Evolutionary conservation across 2,888 invertebrate species (phyloP), one percentile per base, ranked within the genome.

Genomic region (Yponomeuta cagnagella): DNA sequence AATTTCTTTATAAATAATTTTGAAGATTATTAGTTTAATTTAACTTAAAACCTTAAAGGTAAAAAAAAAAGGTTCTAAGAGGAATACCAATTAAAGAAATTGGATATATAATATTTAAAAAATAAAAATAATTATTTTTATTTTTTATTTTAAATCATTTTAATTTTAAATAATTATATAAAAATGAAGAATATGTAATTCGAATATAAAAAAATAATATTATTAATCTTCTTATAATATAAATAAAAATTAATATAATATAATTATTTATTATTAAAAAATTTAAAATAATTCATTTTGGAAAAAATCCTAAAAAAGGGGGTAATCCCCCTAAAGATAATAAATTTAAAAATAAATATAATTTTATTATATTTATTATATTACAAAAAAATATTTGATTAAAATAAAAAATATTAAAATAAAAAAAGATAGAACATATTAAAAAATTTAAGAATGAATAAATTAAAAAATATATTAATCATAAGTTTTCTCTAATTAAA

Each of bases 1-100:
- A 80, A 75, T 74, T 82, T 83, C 85, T 89, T 90, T 93, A 93
- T 93, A 89, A 81, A 89, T 84, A 94, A 91, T 93, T 94, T 94
- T 94, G 93, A 94, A 94, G 93, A 93, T 85, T 94, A 91, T 88
- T 89, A 93, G 93, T 93, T 93, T 93, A 72, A 58, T 74, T 93
- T 93, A 93, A 93, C 93, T 93, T 93, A 93, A 93, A 93, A 88
- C 87, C 90, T 93, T 93, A 87, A 72, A 80, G 72, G 43, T 63
- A 68, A 79, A 79, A 86, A 82, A 84, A 82, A 76, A 87, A 81
- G 72, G 84, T 87, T 84, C 83, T 86, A 69, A 86, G 68, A 77
- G 86, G 84, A 80, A 86, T 80, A 71, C 86, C 82, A 76, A 65
- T 69, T 71, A 84, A 73, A 23, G 85, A 86, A 74, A 85, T 76